Conservation (phyloP, 2,113 vertebrate genomes). For the Galemys pyrenaicus region DNA sequence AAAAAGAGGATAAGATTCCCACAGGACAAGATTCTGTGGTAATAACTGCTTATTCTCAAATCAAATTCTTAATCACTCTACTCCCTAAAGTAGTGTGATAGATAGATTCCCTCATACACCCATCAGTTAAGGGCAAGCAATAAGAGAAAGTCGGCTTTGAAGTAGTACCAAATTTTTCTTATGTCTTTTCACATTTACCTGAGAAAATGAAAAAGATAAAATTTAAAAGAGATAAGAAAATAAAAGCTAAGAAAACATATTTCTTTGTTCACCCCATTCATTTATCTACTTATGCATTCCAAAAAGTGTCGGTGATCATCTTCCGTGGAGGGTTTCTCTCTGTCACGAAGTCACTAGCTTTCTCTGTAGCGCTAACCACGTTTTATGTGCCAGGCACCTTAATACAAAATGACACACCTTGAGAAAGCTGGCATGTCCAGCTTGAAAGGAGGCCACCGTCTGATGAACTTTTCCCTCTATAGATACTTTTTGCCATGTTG, state of each 20-base stretch:
- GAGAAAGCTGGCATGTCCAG: not conserved
- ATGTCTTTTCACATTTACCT: not conserved
- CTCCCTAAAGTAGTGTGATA: not conserved
- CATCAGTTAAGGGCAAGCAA: not conserved
- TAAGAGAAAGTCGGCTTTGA: not conserved
- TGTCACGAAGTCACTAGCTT: not conserved
- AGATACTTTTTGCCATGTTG: not conserved
- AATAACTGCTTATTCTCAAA: not conserved
- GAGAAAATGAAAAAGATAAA: not conserved
- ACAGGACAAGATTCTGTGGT: not conserved
- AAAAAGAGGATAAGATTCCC: not conserved
- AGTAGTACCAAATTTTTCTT: not conserved
- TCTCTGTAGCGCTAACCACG: not conserved
- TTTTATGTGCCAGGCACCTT: not conserved
- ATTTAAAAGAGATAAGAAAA: not conserved
- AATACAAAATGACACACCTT: not conserved
- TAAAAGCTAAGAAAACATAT: not conserved
- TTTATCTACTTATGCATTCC: not conserved
- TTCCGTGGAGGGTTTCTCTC: not conserved
- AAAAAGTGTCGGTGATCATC: not conserved
- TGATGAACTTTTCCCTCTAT: not conserved
- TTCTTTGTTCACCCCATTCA: not conserved
- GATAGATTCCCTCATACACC: not conserved
- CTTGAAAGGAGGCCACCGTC: not conserved
- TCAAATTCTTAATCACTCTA: not conserved